These are phyloP conservation scores for Dasysyrphus albostriatus DNA, from an alignment of 2,888 invertebrate species.

Conservation along the genomic window DNA sequence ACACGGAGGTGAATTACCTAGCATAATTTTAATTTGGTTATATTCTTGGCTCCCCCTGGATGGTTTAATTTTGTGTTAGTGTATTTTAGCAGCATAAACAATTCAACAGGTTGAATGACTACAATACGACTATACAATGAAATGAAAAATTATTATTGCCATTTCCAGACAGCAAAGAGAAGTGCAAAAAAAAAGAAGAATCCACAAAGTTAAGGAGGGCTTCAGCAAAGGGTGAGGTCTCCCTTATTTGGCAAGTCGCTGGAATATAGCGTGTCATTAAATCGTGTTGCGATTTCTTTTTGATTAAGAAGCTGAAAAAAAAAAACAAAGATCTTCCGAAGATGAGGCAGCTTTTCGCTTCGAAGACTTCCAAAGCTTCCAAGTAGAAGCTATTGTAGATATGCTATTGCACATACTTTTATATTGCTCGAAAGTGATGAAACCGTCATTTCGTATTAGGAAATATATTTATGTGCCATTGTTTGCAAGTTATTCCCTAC, in stretches of 20 bases:
- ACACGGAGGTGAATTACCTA: constrained; percentile 72
- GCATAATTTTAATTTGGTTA: constrained; percentile 74
- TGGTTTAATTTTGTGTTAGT: constrained; percentile 17
- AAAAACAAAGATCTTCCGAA: constrained; percentile 31
- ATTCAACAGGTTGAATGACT: constrained; percentile 75
- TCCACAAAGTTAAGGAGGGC: neutral
- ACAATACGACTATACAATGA: constrained; percentile 53
- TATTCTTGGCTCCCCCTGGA: constrained; percentile 54
- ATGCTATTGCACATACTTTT: constrained; percentile 38
- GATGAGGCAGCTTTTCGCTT: constrained; percentile 60
- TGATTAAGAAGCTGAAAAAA: constrained; percentile 38
- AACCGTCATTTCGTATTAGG: constrained; percentile 45
- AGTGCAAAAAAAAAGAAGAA: constrained; percentile 27
- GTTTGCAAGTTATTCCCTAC: constrained; percentile 11
- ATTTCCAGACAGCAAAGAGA: constrained; percentile 51
- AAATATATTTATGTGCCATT: constrained; percentile 56
- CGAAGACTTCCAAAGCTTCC: constrained; percentile 31
- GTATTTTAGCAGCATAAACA: constrained; percentile 67
- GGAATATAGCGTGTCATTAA: constrained; percentile 71
- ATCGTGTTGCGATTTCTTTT: constrained; percentile 71
- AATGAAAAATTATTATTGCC: constrained; percentile 73
- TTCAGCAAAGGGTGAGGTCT: constrained; percentile 40
- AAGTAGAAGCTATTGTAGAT: constrained; percentile 1
- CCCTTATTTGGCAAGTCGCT: constrained; percentile 66
- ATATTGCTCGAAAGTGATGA: constrained; percentile 54